Evolutionary conservation across 2,888 invertebrate species (phyloP).

Genomic region (Neoitamus cyanurus): DNA sequence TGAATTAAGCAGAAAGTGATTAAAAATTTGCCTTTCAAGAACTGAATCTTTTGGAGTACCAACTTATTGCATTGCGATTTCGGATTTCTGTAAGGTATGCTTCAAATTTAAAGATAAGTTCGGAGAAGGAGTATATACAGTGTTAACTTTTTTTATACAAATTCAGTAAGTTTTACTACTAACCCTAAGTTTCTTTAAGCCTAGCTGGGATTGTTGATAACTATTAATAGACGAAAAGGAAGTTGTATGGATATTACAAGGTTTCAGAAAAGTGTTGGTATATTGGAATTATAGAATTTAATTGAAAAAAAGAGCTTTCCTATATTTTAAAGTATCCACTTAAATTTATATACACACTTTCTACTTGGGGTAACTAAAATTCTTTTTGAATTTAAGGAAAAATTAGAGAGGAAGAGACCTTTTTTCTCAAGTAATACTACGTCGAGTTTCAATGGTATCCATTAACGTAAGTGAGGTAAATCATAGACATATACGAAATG

Average conservation of each 20-base stretch:
- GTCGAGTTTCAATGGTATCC: background rate
- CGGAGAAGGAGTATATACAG: background rate
- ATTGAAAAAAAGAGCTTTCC: background rate
- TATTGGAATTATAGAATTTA: background rate
- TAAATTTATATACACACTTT: background rate
- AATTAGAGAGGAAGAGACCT: background rate
- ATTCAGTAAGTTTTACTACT: background rate
- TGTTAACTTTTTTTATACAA: background rate
- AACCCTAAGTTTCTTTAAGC: background rate
- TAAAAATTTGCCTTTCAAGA: background rate
- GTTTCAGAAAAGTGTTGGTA: background rate
- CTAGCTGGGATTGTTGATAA: background rate
- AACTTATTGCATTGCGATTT: background rate
- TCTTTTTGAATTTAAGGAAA: background rate
- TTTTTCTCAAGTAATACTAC: background rate
- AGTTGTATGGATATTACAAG: background rate
- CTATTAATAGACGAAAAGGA: background rate
- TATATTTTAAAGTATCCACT: background rate
- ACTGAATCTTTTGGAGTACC: background rate
- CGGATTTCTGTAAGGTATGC: background rate
- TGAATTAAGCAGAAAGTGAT: background rate
- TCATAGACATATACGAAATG: too few relatives aligned
- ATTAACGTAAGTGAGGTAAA: background rate
- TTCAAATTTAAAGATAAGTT: background rate
- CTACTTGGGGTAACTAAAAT: background rate